Evolutionary conservation across 1,140 invertebrate species (phyloP), one percentile per base, ranked within the genome.

Genomic region (Nasonia vitripennis): DNA sequence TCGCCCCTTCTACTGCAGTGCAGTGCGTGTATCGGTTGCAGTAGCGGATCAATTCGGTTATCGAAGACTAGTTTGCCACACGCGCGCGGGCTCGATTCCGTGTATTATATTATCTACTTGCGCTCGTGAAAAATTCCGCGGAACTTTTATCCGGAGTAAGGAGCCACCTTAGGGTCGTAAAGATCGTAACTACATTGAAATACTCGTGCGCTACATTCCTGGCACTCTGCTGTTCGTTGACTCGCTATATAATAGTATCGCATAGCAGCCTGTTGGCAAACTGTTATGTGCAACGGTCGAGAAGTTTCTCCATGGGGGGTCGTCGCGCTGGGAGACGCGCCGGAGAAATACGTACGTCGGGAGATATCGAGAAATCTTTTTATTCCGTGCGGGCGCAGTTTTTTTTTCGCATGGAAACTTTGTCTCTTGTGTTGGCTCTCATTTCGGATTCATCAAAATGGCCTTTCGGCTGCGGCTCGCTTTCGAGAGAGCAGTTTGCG

Each of bases 231-330:
- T 71, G 70, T 75, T 45, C 31, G 31, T 41, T 71, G 70, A 71
- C 31, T 71, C 70, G 1, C 73, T 37, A 41, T 75, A 75, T 75
- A 75, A 45, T 75, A n/a, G 34, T 75, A 34, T 41, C 37, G 73
- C 34, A n/a, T 75, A 75, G 73, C 37, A 75, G 31, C 37, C 73
- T 37, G 73, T 75, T 37, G 37, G 73, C 20, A 75, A 75, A 75
- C 73, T 75, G 7, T 34, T n/a, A 75, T 45, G 17, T 45, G 20
- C 37, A 75, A 75, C 31, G 37, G 27, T 75, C 37, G 73, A 75
- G 73, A 41, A 75, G 73, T 75, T 75, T 75, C 73, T 62, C 55
- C 48, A 51, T 51, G 5, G 48, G 48, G 48, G 48, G 48, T 51
- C 48, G 48, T 51, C 14, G 48, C 48, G 41, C 10, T 10, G 41